Evolutionary conservation across 2,113 vertebrate genomes (phyloP).

Genomic region (Thamnophis sirtalis): DNA sequence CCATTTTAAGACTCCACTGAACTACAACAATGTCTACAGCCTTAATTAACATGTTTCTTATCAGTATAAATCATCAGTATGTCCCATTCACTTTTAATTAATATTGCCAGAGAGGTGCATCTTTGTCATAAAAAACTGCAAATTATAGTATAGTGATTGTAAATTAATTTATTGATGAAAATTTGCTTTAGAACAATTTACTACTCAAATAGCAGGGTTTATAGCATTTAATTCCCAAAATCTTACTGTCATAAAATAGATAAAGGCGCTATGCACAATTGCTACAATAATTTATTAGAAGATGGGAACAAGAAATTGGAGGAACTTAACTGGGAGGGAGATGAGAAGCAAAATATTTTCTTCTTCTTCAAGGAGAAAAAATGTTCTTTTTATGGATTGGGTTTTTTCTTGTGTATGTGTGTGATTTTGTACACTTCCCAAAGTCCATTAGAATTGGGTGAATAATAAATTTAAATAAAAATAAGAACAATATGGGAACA

Average conservation of each 20-base stretch:
- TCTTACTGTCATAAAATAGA: neutral
- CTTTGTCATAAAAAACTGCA: neutral
- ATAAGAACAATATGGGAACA: neutral
- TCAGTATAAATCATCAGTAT: slow-evolving; percentile 15
- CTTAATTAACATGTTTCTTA: slow-evolving; percentile 41
- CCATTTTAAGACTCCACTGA: slow-evolving; percentile 8
- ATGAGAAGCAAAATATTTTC: neutral
- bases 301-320: neutral
- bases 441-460: neutral
- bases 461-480: neutral
- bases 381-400: neutral
- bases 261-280: neutral
- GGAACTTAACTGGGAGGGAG: neutral
- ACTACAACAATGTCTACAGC: slow-evolving; percentile 7
- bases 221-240: neutral
- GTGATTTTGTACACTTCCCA: neutral
- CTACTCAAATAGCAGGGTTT: neutral
- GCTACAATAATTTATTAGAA: neutral
- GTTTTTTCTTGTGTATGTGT: too few relatives aligned
- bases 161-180: neutral
- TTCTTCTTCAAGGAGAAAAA: neutral
- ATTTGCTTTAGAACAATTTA: neutral
- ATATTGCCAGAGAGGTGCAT: neutral
- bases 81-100: slow-evolving; percentile 10
- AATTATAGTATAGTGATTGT: neutral